A percentile compares a stretch with the other conserved stretches of the same genome.
Evolutionary conservation across 1,140 invertebrate genomes (phyloP).

Genomic region (Ruditapes philippinarum): DNA sequence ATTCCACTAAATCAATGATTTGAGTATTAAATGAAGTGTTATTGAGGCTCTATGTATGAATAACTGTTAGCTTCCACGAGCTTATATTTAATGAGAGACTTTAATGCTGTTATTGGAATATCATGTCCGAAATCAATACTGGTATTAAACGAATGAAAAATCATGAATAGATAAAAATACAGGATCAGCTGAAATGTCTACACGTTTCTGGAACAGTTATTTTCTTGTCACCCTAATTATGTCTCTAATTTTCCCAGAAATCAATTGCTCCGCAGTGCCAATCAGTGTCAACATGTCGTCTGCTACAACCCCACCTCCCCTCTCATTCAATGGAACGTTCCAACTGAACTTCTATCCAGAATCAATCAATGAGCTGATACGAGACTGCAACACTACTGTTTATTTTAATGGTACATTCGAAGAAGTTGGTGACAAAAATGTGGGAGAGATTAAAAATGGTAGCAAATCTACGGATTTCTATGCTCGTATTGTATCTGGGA

Average conservation of each 20-base stretch:
- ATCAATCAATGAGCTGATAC: conserved; percentile 64
- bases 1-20: conserved; percentile 7
- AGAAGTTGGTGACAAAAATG: conserved; percentile 47
- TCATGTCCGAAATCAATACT: not conserved
- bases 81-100: not conserved
- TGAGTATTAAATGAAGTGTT: conserved; percentile 8
- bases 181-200: conserved; percentile 60
- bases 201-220: conserved; percentile 43
- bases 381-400: conserved; percentile 62
- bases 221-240: conserved; percentile 53
- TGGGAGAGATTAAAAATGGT: not conserved
- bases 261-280: conserved; percentile 33
- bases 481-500: conserved; percentile 43
- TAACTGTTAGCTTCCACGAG: not conserved
- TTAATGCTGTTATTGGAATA: not conserved
- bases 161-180: not conserved
- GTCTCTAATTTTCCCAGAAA: conserved; percentile 50
- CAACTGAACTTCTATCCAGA: conserved; percentile 57
- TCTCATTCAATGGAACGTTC: conserved; percentile 56
- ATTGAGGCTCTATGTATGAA: not conserved
- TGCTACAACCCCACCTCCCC: conserved; percentile 31
- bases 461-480: conserved; percentile 20
- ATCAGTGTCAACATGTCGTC: conserved; percentile 65
- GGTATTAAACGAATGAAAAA: not conserved
- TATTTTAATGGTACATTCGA: conserved; percentile 63